Evolutionary conservation across 1,140 invertebrate species (phyloP).

Genomic region (Drosophila truncata): DNA sequence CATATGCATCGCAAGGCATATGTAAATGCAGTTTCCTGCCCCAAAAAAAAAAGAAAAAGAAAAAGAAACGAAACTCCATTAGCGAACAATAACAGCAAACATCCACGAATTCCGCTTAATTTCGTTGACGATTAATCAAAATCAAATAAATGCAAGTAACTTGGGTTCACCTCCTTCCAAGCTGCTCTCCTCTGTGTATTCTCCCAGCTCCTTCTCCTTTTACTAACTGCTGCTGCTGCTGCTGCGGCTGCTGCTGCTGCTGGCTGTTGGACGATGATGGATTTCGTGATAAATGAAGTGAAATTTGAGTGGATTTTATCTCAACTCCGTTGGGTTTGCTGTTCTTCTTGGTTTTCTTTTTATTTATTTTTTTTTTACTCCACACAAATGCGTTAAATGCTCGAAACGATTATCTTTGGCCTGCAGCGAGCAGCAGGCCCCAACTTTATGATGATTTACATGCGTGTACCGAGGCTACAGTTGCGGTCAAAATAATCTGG

Average conservation of each 20-base stretch:
- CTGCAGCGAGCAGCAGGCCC: constrained; percentile 2
- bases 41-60: too few relatives aligned
- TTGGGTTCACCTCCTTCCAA: constrained; percentile 14
- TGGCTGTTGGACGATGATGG: constrained; percentile 48
- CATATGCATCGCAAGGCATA: constrained; percentile 36
- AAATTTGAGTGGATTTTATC: constrained; percentile 61
- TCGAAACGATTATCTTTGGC: constrained; percentile 42
- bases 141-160: constrained; percentile 57
- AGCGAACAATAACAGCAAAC: constrained; percentile 40
- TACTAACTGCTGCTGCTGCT: constrained; percentile 39
- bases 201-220: constrained; percentile 12
- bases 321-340: constrained; percentile 5
- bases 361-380: constrained; percentile 9
- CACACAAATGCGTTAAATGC: constrained; percentile 52
- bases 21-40: constrained; percentile 61
- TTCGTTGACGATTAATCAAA: constrained; percentile 66
- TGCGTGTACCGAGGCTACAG: constrained; percentile 9
- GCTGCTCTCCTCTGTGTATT: neutral
- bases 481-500: constrained; percentile 3
- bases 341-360: constrained; percentile 10
- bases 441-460: constrained; percentile 39
- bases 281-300: constrained; percentile 66
- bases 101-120: constrained; percentile 53
- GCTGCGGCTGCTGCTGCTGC: constrained; percentile 39
- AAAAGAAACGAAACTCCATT: constrained; percentile 35